A percentile compares a stretch with the other conserved stretches of the same genome.
Evolutionary conservation across 2,113 vertebrate genomes (phyloP).

Genomic region (Bettongia penicillata): DNA sequence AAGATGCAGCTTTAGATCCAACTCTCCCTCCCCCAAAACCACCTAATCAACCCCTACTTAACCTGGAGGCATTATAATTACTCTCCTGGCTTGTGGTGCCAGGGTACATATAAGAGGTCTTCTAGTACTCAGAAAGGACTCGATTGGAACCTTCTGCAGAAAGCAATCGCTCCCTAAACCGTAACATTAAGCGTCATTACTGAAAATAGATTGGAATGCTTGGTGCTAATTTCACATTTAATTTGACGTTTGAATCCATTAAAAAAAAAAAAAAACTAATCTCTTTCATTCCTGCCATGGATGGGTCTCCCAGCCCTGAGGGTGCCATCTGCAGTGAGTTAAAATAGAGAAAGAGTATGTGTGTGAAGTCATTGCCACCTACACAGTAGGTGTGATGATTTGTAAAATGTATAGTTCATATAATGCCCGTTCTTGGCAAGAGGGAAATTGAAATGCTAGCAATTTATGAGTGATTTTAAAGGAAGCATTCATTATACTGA

Average conservation of each 20-base stretch:
- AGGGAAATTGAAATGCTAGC: conserved; percentile 41
- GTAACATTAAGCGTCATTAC: conserved; percentile 57
- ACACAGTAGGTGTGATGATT: conserved; percentile 10
- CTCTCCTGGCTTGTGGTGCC: conserved; percentile 21
- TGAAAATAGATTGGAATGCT: conserved; percentile 64
- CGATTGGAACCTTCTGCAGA: conserved; percentile 29
- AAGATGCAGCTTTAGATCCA: conserved; percentile 35
- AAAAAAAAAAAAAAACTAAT: conserved; percentile 61
- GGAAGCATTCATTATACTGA: conserved; percentile 3
- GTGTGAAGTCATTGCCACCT: conserved; percentile 40
- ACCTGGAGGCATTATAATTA: conserved; percentile 59
- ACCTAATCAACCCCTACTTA: neutral
- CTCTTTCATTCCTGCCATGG: conserved; percentile 13
- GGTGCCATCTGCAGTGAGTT: conserved; percentile 20
- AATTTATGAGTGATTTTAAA: conserved; percentile 26
- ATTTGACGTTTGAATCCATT: conserved; percentile 47
- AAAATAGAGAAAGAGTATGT: conserved; percentile 36
- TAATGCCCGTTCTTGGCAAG: conserved; percentile 22
- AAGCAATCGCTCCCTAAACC: conserved; percentile 19
- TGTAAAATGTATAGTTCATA: conserved; percentile 63
- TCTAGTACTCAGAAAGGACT: neutral
- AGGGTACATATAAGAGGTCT: conserved; percentile 4
- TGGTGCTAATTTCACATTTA: conserved; percentile 62
- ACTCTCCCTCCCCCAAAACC: neutral
- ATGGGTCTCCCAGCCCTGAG: conserved; percentile 4